Evolutionary conservation across 2,113 vertebrate genomes (phyloP).

Genomic region (Microtus oregoni): DNA sequence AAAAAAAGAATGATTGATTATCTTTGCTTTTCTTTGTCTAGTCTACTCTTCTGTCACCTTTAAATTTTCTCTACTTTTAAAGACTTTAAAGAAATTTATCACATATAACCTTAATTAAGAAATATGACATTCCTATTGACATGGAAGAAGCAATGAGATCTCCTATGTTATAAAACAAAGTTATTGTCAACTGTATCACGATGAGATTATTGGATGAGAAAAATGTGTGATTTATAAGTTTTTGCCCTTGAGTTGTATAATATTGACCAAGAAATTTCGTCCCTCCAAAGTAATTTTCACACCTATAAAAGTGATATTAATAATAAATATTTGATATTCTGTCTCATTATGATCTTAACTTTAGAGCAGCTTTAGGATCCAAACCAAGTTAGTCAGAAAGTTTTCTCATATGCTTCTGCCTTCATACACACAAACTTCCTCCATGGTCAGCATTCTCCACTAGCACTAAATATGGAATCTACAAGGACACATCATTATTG

Average conservation of each 20-base stretch:
- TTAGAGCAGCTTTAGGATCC: neutral
- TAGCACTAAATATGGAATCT: neutral
- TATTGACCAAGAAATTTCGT: slow-evolving; percentile 24
- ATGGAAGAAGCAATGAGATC: neutral
- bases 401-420: neutral
- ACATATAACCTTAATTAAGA: neutral
- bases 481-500: neutral
- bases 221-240: neutral
- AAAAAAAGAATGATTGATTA: neutral
- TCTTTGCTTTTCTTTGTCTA: neutral
- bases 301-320: neutral
- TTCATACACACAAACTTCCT: neutral
- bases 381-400: neutral
- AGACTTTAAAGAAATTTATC: slow-evolving; percentile 37
- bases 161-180: neutral
- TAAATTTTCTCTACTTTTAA: slow-evolving; percentile 7
- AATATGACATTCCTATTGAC: neutral
- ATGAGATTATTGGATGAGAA: neutral
- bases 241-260: neutral
- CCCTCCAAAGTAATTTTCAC: neutral
- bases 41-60: neutral
- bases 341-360: slow-evolving; percentile 6
- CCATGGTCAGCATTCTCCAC: neutral
- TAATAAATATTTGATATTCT: neutral
- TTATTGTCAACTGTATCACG: neutral